Conservation (phyloP, 2,113 vertebrate genomes). For the Falcunculus frontatus region DNA sequence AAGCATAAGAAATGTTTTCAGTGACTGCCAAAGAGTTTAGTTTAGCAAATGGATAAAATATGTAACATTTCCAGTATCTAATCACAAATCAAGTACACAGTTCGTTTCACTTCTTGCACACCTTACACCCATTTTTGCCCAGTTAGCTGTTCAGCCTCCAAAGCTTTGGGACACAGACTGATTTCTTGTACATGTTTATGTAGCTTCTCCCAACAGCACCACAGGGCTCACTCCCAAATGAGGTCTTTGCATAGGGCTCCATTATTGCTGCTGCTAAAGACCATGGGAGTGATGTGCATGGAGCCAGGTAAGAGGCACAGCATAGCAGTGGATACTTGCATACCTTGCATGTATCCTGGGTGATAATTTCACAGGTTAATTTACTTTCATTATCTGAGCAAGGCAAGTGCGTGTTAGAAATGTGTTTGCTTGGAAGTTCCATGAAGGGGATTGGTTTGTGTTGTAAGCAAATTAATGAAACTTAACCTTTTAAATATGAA, state of each 20-base stretch:
- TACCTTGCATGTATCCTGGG: background rate
- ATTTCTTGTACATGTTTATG: background rate
- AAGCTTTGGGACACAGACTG: background rate
- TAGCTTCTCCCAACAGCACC: background rate
- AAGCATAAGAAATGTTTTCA: background rate
- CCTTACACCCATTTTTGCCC: background rate
- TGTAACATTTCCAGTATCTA: background rate
- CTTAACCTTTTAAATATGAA: background rate
- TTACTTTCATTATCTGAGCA: background rate
- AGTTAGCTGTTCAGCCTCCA: background rate
- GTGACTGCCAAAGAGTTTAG: background rate
- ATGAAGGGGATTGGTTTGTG: background rate
- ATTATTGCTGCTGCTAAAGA: background rate
- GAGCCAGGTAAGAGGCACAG: background rate
- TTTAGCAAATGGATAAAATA: background rate
- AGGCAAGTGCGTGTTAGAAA: background rate
- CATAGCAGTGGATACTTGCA: background rate
- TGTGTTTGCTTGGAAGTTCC: background rate
- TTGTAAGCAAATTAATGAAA: constrained; percentile 26
- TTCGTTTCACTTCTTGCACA: background rate
- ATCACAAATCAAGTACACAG: background rate
- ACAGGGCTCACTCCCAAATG: background rate
- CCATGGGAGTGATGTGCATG: background rate
- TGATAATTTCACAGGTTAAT: background rate
- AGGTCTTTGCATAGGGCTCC: background rate